Base-by-base conservation (phyloP, 1,140 invertebrate genomes). In the Oncopeltus fasciatus region DNA sequence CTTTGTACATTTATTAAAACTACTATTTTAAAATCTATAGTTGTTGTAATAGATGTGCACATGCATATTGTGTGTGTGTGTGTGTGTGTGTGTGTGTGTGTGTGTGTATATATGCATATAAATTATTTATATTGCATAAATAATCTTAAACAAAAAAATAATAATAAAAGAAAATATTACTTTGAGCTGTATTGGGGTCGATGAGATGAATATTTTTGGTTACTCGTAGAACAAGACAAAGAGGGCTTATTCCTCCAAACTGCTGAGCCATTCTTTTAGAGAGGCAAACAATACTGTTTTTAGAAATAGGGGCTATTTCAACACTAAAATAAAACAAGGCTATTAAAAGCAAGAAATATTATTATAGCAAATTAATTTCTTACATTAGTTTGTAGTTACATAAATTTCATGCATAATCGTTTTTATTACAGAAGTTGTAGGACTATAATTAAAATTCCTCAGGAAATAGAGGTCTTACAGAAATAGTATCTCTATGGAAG, bases 231-330 rank as follows among this genome's bases (percentile, higher is more conserved):
- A 96, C 86, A 27, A 99, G 75, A 74, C 92, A 95, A 51, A 99
- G 77, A 14, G 91, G 86, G 47, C 83, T 87, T 69, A 99, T 92
- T 63, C 90, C 90, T n/a, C 93, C 95, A 5, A 97, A 74, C 65
- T 88, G 85, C 68, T 91, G 87, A 8, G 90, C 88, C 61, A 96
- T 71, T 71, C 90, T 88, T 71, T 87, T 84, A 3, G 93, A 83
- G 12, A 99, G 76, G 73, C 95, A 98, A 18, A 99, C 86, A 56
- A 98, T 76, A 72, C 95, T 95, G 73, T 99, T 91, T 73, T 96
- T 98, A 28, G 95, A 98, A 20, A 99, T 73, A 0, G 97, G 96
- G 0, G 95, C 91, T 70, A 99, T 91, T 74, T 99, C 95, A 60
- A 99, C 85, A 66, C 89, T 90, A 68, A 73, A 82, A 60, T 16